Percentiles rank a stretch among this genome's conserved stretches.
phyloP scores from a whole-genome alignment of 2,888 invertebrate genomes.

The Dione vanillae region DNA sequence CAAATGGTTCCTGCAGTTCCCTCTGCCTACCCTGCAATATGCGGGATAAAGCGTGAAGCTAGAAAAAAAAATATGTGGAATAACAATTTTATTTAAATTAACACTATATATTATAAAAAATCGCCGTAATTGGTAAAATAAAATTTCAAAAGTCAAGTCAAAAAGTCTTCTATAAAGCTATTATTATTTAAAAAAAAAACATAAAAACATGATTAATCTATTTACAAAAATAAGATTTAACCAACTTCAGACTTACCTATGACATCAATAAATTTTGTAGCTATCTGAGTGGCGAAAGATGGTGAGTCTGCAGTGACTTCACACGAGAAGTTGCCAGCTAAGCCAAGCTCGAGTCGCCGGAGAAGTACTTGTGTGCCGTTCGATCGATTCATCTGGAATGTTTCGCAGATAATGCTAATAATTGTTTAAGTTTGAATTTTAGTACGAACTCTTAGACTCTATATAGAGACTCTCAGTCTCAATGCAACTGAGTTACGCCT shows the following conservation, averaged over 20 bases:
- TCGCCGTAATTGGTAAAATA: too few relatives aligned
- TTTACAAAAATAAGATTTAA: too few relatives aligned
- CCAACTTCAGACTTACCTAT: conserved; percentile 86
- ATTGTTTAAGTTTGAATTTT: too few relatives aligned
- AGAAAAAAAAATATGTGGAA: too few relatives aligned
- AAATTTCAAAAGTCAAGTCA: too few relatives aligned
- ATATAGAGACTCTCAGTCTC: not conserved
- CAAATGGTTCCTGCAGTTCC: too few relatives aligned
- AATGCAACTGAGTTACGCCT: too few relatives aligned
- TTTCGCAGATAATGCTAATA: conserved; percentile 8
- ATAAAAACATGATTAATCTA: not conserved
- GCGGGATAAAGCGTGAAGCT: too few relatives aligned
- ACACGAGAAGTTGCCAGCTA: conserved; percentile 91
- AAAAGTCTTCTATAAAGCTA: too few relatives aligned
- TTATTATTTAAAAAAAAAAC: not conserved
- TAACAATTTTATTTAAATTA: too few relatives aligned
- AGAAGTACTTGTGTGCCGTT: conserved; percentile 90
- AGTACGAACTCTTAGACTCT: not conserved
- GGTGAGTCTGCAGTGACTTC: conserved; percentile 91
- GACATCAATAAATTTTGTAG: conserved; percentile 87
- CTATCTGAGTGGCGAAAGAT: conserved; percentile 87
- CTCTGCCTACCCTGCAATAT: too few relatives aligned
- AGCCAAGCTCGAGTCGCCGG: conserved; percentile 86
- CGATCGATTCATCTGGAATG: conserved; percentile 87
- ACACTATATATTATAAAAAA: too few relatives aligned